phyloP scores from a whole-genome alignment of 2,113 vertebrate species.

The Orthochromis malagaraziensis region DNA sequence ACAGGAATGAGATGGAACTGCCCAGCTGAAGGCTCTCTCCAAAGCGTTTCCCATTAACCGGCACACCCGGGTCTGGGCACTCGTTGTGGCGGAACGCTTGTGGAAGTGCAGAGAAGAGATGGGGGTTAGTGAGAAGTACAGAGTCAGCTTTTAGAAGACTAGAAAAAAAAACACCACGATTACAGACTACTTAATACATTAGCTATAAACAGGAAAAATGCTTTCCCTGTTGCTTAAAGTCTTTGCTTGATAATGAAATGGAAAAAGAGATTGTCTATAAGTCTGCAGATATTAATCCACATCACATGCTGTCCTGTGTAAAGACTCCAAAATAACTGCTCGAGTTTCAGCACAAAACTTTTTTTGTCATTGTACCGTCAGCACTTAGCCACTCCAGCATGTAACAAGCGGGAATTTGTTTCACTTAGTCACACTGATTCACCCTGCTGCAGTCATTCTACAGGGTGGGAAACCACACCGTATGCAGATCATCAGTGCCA shows the following conservation, averaged over 20 bases:
- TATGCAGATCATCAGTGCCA: conserved; percentile 13
- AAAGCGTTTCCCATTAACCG: conserved; percentile 92
- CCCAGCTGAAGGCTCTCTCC: conserved; percentile 94
- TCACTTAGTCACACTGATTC: conserved; percentile 43
- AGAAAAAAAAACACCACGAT: background rate
- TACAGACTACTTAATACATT: background rate
- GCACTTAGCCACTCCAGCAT: conserved; percentile 5
- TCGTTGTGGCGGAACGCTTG: conserved; percentile 94
- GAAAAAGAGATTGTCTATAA: background rate
- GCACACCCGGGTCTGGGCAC: conserved; percentile 91
- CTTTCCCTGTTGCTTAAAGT: background rate
- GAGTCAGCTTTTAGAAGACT: background rate
- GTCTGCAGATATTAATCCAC: background rate
- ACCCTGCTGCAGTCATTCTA: conserved; percentile 13
- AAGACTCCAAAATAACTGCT: conserved; percentile 5
- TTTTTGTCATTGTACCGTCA: background rate
- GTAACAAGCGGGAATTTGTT: conserved; percentile 24
- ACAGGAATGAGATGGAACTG: conserved; percentile 94
- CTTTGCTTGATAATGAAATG: background rate
- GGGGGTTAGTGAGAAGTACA: background rate
- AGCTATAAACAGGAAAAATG: background rate
- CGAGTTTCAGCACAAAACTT: background rate
- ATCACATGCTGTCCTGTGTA: background rate
- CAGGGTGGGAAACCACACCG: background rate
- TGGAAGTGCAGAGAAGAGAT: background rate